Conservation (phyloP, 2,797 vertebrate species). For the Rousettus madagascariensis region DNA sequence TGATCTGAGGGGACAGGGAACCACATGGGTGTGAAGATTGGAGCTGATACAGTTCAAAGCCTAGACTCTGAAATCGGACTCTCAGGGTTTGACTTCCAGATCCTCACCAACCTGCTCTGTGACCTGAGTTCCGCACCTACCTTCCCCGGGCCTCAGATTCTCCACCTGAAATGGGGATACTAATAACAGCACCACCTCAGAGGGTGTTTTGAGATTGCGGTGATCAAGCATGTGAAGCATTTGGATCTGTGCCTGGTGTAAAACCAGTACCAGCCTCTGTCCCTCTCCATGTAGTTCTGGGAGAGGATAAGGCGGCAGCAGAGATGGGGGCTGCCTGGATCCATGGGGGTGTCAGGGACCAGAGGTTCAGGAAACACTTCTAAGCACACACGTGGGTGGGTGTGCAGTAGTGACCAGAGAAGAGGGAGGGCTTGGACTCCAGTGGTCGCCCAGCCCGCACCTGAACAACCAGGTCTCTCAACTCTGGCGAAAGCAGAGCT, state of each 20-base stretch:
- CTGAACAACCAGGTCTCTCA: neutral
- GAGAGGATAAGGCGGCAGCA: accelerated
- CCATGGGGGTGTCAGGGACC: accelerated
- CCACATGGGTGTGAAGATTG: neutral
- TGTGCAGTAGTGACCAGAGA: neutral
- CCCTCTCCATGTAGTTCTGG: neutral
- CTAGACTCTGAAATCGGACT: neutral
- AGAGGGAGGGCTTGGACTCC: accelerated
- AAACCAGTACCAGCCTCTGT: neutral
- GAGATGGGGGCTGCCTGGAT: accelerated
- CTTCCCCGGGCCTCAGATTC: neutral
- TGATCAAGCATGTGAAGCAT: neutral
- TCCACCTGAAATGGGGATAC: neutral
- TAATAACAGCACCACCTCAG: neutral
- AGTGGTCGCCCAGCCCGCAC: neutral
- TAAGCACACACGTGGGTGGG: accelerated
- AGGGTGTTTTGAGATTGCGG: neutral
- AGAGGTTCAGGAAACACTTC: neutral
- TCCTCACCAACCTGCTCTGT: neutral
- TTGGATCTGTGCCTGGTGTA: neutral
- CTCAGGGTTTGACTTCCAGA: neutral
- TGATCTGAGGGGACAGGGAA: neutral
- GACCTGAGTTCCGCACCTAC: neutral
- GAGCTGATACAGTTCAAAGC: neutral
- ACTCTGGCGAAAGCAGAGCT: neutral